phyloP scores from a whole-genome alignment of 1,140 invertebrate species.

The Hylyphantes graminicola region DNA sequence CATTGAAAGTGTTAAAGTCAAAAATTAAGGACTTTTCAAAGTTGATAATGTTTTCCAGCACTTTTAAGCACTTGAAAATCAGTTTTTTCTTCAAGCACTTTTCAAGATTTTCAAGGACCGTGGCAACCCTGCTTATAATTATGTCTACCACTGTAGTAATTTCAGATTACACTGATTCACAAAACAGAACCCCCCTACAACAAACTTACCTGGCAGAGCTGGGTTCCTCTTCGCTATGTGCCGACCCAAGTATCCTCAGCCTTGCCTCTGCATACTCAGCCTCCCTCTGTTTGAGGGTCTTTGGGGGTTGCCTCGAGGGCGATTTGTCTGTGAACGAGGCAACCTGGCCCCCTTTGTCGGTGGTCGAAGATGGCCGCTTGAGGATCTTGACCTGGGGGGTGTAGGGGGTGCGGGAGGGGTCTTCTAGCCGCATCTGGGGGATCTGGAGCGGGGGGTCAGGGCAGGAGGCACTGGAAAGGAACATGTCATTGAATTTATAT shows the following conservation, averaged over 20 bases:
- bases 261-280: slow-evolving; percentile 88
- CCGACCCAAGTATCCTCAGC: slow-evolving; percentile 83
- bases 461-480: slow-evolving; percentile 27
- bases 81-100: no score
- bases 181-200: neutral
- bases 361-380: slow-evolving; percentile 73
- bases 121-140: no score
- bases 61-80: no score
- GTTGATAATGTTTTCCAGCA: no score
- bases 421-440: slow-evolving; percentile 65
- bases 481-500: neutral
- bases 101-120: no score
- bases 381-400: slow-evolving; percentile 83
- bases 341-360: slow-evolving; percentile 69
- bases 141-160: no score
- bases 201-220: slow-evolving; percentile 34
- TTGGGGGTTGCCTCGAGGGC: slow-evolving; percentile 77
- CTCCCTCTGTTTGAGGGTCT: slow-evolving; percentile 85
- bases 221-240: slow-evolving; percentile 75
- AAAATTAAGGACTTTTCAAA: no score
- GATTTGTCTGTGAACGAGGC: slow-evolving; percentile 74
- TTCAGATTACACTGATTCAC: neutral
- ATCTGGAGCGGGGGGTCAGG: neutral
- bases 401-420: slow-evolving; percentile 71
- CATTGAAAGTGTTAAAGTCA: no score